Base-by-base conservation (phyloP, 2,888 invertebrate species). In the Allolobophora icterica region DNA sequence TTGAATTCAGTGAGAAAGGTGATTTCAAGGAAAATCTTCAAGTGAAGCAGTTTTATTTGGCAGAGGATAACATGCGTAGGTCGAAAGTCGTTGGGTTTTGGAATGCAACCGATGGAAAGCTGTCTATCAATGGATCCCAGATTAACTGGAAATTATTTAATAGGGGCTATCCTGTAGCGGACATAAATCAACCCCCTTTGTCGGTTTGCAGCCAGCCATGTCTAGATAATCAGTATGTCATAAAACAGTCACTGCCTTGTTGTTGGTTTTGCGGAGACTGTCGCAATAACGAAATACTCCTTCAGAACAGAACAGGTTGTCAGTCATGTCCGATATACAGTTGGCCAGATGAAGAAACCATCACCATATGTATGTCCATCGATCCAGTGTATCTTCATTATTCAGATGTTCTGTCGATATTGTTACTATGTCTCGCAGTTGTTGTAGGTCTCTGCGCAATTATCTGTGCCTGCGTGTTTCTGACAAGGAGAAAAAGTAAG, bases 1-100 rank as follows among this genome's bases (percentile, higher is more conserved):
- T 94, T 34, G 91, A 92, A n/a, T 94, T 94, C 90, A 93, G 94
- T 91, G 90, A 92, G 87, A 92, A 94, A 33, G 94, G 94, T 0
- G 94, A 94, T 89, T 92, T 93, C 8, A 91, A 93, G 71, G 93
- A 94, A 6, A 92, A 92, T 45, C 94, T 93, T 45, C 92, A 92
- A 19, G 90, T 94, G 30, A 92, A 90, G 33, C 94, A 94, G 90
- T 94, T 93, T 89, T 90, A 92, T 84, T 17, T 84, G 45, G 58
- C 38, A 24, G 58, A n/a, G 19, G 87, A 91, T 19, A 89, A 38
- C 5, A 89, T 89, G 24, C 38, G 89, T 5, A 84, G 90, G 24
- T 84, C 83, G 17, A 84, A 30, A 13, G 15, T 84, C 19, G 52
- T 90, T 17, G 91, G 91, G 24, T 34, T 24, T 0, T 91, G 91